Evolutionary conservation across 2,113 vertebrate genomes (phyloP).

Genomic region (Talpa occidentalis): DNA sequence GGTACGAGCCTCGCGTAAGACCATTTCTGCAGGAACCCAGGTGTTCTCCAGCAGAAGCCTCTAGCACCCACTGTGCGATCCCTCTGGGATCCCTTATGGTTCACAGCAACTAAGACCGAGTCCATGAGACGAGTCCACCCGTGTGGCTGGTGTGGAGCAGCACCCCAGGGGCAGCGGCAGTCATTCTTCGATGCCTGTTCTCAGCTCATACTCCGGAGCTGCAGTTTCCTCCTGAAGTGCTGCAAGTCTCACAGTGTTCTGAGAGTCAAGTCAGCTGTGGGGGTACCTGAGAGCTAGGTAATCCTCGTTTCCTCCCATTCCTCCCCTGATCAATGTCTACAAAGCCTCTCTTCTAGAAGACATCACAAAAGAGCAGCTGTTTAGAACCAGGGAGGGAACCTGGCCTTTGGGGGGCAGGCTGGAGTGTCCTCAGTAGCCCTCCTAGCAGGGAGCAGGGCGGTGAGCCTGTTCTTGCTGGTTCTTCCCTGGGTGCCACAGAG

Average conservation of each 20-base stretch:
- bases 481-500: rapidly evolving
- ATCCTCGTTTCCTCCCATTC: not conserved
- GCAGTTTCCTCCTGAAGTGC: not conserved
- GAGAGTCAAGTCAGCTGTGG: not conserved
- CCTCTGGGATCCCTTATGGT: not conserved
- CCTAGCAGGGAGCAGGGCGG: too few species aligned
- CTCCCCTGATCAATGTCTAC: not conserved
- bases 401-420: too few species aligned
- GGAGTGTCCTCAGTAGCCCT: too few species aligned
- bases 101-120: not conserved
- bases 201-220: not conserved
- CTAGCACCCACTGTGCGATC: not conserved
- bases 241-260: not conserved
- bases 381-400: too few species aligned
- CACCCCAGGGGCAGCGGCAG: rapidly evolving
- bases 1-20: not conserved
- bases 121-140: not conserved
- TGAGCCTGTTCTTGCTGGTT: not conserved
- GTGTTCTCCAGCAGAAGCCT: not conserved
- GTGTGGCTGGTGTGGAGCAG: not conserved
- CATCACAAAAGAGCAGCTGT: too few species aligned
- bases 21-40: not conserved
- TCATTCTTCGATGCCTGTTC: not conserved
- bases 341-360: not conserved
- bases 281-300: not conserved